Conservation (phyloP, 2,113 vertebrate genomes). For the Garra rufa region DNA sequence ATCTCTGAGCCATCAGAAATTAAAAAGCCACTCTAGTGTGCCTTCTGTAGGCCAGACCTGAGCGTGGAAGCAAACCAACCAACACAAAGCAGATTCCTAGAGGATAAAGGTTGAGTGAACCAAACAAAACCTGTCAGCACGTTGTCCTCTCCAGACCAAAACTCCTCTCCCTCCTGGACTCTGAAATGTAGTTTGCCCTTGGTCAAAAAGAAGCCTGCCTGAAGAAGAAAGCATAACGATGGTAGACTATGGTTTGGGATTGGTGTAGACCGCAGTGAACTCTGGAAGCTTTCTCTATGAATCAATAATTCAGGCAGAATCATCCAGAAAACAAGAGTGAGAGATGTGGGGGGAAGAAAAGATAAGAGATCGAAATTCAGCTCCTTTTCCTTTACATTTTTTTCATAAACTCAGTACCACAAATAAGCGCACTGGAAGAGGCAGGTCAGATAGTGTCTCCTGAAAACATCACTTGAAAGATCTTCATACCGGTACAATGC, state of each 20-base stretch:
- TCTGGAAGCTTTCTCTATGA: not conserved
- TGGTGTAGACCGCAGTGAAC: not conserved
- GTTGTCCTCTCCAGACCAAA: not conserved
- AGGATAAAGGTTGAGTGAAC: conserved; percentile 16
- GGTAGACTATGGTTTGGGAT: conserved; percentile 7
- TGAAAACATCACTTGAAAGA: conserved; percentile 13
- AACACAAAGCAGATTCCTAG: not conserved
- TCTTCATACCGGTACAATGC: not conserved
- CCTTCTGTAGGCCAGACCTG: not conserved
- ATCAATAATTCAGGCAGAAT: conserved; percentile 33
- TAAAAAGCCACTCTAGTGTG: not conserved
- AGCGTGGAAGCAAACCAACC: conserved; percentile 7
- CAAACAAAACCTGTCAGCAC: not conserved
- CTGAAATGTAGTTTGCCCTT: conserved; percentile 16
- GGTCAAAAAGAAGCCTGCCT: conserved; percentile 10
- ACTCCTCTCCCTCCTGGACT: not conserved
- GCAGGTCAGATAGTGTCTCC: not conserved
- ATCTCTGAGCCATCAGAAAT: conserved; percentile 20
- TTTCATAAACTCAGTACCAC: not conserved
- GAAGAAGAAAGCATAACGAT: not conserved
- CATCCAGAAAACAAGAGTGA: conserved; percentile 7
- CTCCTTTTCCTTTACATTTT: conserved; percentile 24
- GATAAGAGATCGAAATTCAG: conserved; percentile 5
- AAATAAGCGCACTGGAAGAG: not conserved
- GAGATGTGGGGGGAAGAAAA: not conserved